phyloP scores from a whole-genome alignment of 1,140 invertebrate species.

The Papilio glaucus region DNA sequence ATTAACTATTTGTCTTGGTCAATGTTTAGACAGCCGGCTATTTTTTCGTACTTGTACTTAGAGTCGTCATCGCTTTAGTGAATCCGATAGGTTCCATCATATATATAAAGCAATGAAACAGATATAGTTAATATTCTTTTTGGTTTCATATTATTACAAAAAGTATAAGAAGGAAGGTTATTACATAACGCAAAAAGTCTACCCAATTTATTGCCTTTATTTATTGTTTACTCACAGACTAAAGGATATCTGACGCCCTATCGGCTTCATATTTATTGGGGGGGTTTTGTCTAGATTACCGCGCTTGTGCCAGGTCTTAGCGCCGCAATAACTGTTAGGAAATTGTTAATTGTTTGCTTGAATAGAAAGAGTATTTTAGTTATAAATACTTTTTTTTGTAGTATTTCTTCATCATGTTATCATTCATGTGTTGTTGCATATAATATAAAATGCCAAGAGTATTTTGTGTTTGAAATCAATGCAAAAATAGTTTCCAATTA shows the following conservation, averaged over 20 bases:
- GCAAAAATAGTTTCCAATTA: too few species aligned
- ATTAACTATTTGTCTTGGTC: too few species aligned
- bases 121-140: background rate
- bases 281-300: constrained; percentile 35
- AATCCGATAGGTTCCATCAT: background rate
- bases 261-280: constrained; percentile 34
- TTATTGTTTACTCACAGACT: constrained; percentile 3
- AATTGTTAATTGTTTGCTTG: constrained; percentile 24
- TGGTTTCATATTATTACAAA: constrained; percentile 8
- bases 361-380: constrained; percentile 11
- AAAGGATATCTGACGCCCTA: constrained; percentile 31
- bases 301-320: constrained; percentile 23
- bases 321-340: constrained; percentile 25
- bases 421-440: background rate
- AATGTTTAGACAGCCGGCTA: too few species aligned
- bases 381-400: background rate
- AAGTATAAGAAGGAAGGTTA: background rate
- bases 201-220: constrained; percentile 21
- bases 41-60: too few species aligned
- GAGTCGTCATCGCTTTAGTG: background rate
- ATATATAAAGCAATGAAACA: background rate
- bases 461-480: too few species aligned
- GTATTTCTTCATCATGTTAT: too few species aligned
- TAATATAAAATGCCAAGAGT: too few species aligned
- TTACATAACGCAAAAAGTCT: constrained; percentile 2